A percentile compares a stretch with the other conserved stretches of the same genome.
Evolutionary conservation across 2,113 vertebrate species (phyloP).

Genomic region (Acanthisitta chloris): DNA sequence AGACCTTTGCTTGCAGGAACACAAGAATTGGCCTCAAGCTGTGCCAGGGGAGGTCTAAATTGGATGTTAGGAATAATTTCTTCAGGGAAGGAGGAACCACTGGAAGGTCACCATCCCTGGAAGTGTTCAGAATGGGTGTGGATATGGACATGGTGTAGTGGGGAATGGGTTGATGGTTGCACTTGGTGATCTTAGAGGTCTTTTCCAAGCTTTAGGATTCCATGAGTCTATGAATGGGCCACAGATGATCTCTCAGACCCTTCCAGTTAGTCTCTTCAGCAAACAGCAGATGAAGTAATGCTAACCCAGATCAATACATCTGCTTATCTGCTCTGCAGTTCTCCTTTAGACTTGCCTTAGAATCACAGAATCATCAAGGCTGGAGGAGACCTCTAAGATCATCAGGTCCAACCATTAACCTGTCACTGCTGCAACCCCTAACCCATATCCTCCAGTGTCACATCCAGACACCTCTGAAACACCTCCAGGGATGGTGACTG

Average conservation of each 20-base stretch:
- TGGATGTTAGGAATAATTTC: neutral
- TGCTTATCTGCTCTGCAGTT: neutral
- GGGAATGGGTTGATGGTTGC: neutral
- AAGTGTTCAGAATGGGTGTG: fast-evolving
- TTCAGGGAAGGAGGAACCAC: neutral
- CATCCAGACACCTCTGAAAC: too few relatives aligned
- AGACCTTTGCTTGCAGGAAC: neutral
- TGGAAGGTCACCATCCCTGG: neutral
- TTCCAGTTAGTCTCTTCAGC: neutral
- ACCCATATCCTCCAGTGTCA: too few relatives aligned
- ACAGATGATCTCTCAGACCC: neutral
- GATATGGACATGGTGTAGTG: neutral
- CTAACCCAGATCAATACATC: neutral
- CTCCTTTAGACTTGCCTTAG: too few relatives aligned
- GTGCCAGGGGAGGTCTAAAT: neutral
- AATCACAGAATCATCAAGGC: neutral
- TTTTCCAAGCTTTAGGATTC: neutral
- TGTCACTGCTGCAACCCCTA: too few relatives aligned
- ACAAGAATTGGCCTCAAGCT: neutral
- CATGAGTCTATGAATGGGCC: fast-evolving
- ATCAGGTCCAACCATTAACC: neutral
- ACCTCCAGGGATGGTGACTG: too few relatives aligned
- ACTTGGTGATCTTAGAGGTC: neutral
- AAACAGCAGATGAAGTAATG: neutral
- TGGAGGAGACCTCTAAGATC: neutral